These are phyloP conservation scores for Sphenodon punctatus DNA, from an alignment of 2,797 vertebrate species.

Conservation along the genomic window DNA sequence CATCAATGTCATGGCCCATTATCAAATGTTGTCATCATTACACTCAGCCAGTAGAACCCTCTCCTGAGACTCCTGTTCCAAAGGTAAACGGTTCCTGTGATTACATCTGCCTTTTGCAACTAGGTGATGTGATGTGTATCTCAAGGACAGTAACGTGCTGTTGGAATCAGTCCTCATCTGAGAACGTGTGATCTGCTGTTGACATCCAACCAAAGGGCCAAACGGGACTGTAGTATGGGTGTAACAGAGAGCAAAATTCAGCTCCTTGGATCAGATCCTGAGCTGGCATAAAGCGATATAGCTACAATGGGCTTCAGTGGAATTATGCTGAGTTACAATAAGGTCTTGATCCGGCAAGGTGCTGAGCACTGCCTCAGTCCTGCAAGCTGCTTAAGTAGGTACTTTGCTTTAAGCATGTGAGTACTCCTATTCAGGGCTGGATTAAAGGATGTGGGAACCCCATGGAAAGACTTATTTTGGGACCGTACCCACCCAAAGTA, in stretches of 20 bases:
- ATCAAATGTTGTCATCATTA: slow-evolving; percentile 48
- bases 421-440: too few species aligned
- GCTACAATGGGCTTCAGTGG: not conserved
- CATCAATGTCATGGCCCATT: slow-evolving; percentile 39
- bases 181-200: slow-evolving; percentile 1
- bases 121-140: not conserved
- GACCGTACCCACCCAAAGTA: too few species aligned
- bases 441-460: too few species aligned
- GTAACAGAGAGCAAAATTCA: not conserved
- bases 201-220: not conserved
- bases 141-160: not conserved
- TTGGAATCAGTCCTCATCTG: not conserved
- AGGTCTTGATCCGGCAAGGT: too few species aligned
- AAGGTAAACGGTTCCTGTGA: not conserved
- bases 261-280: not conserved
- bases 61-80: slow-evolving; percentile 30
- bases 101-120: not conserved
- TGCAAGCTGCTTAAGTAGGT: too few species aligned
- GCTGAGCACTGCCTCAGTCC: too few species aligned
- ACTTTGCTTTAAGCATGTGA: too few species aligned
- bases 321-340: not conserved
- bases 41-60: not conserved
- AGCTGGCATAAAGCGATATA: not conserved
- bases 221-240: not conserved
- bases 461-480: too few species aligned